phyloP scores from a whole-genome alignment of 2,888 invertebrate genomes.

The Doris montereyensis region DNA sequence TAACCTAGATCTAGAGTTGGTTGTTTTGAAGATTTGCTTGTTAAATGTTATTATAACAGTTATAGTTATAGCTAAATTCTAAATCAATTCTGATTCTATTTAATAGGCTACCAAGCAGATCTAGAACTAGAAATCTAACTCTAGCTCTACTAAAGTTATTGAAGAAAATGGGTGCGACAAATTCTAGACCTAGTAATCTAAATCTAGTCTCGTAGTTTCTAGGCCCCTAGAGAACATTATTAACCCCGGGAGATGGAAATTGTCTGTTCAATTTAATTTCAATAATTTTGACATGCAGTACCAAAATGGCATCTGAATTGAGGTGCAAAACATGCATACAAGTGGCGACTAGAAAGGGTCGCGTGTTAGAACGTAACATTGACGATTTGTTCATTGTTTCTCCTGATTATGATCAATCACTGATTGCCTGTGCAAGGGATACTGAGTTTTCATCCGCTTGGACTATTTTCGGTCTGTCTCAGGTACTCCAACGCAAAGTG shows the following conservation, averaged over 20 bases:
- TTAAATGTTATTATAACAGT: too few species aligned
- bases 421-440: background rate
- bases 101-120: too few species aligned
- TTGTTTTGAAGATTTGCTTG: too few species aligned
- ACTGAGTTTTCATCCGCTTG: background rate
- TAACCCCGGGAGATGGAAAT: background rate
- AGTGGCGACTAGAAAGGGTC: background rate
- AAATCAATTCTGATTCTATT: too few species aligned
- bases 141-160: too few species aligned
- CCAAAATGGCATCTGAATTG: background rate
- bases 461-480: background rate
- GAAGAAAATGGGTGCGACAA: too few species aligned
- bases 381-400: background rate
- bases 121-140: too few species aligned
- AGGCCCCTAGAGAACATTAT: too few species aligned
- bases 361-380: background rate
- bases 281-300: background rate
- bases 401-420: background rate
- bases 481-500: background rate
- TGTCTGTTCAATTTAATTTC: background rate
- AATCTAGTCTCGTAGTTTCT: too few species aligned
- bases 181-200: too few species aligned
- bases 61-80: too few species aligned
- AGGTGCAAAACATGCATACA: background rate
- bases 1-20: too few species aligned